phyloP scores from a whole-genome alignment of 2,113 vertebrate genomes.

The Plecturocebus donacophilus region DNA sequence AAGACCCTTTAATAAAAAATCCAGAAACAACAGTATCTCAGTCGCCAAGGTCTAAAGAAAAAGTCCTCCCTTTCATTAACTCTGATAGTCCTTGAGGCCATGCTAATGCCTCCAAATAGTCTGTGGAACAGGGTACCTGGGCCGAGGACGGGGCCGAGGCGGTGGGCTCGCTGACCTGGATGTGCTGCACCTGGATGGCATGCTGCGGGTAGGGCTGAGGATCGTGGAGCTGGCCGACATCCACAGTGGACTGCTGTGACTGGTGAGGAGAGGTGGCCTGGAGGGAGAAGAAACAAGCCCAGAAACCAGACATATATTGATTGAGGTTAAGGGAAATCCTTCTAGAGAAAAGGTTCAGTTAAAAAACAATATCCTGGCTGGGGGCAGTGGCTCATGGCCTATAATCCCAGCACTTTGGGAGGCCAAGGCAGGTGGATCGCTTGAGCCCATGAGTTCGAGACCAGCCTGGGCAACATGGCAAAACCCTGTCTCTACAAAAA shows the following conservation, averaged over 20 bases:
- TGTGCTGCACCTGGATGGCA: slow-evolving; percentile 98
- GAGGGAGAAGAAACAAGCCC: not conserved
- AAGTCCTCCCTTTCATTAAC: not conserved
- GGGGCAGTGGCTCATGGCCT: no score
- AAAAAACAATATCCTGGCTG: not conserved
- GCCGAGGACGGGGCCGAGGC: slow-evolving; percentile 81
- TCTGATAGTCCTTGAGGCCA: not conserved
- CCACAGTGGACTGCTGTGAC: slow-evolving; percentile 95
- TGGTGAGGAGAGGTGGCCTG: slow-evolving; percentile 95
- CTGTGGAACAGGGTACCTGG: slow-evolving; percentile 85
- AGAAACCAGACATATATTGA: not conserved
- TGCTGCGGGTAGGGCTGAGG: slow-evolving; percentile 96
- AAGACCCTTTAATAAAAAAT: not conserved
- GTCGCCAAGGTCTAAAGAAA: not conserved
- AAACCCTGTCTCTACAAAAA: not conserved
- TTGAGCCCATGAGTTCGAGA: not conserved
- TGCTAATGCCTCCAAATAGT: not conserved
- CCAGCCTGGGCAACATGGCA: not conserved
- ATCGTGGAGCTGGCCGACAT: slow-evolving; percentile 96
- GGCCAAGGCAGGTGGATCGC: no score
- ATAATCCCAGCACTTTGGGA: no score
- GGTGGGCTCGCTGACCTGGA: slow-evolving; percentile 93
- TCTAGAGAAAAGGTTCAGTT: not conserved
- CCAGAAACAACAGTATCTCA: not conserved
- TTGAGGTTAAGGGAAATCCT: not conserved